Base-by-base conservation (phyloP, 2,113 vertebrate species). In the Ptilonorhynchus violaceus region DNA sequence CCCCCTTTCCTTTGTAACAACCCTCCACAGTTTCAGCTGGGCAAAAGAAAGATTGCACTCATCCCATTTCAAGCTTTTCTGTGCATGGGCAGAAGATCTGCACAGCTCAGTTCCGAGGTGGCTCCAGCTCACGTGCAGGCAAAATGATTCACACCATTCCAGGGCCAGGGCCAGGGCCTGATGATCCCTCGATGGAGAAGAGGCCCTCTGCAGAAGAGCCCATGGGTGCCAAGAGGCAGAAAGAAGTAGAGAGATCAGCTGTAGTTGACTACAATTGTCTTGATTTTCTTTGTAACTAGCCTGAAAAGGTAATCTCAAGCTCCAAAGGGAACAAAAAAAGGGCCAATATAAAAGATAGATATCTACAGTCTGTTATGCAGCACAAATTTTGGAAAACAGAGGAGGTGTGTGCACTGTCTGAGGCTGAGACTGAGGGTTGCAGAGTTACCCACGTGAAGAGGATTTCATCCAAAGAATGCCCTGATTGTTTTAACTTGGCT, bases 121-220 rank as follows among this genome's bases (percentile, higher is more conserved):
- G 49, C 44, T 58, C 28, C 46, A 76, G 55, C 46, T 68, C 31
- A 68, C 0, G 1, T 33, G n/a, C 46, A 56, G 19, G 20, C 2
- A 3, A 77, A 91, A 62, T 13, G 6, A 55, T 60, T 87, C 60
- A 59, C 39, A 77, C 15, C 10, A 31, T 22, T 9, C 42, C 42
- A 42, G 42, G 42, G 42, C 42, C 42, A 42, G 42, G 42, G n/a
- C 10, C 11, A 28, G 13, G 13, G 19, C 76, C 39, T 89, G 44
- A 0, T 0, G 14, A n/a, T 52, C 31, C 30, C 33, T 64, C 0
- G 0, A 13, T 16, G 27, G 18, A 14, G 30, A 77, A 62, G 24
- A 70, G 27, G 35, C 16, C 33, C 47, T 64, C 58, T 62, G n/a
- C 3, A 1, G 22, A 60, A 56, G 11, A 6, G 16, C 55, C 42